Evolutionary conservation across 2,888 invertebrate species (phyloP), one percentile per base, ranked within the genome.

Genomic region (Salticus scenicus): DNA sequence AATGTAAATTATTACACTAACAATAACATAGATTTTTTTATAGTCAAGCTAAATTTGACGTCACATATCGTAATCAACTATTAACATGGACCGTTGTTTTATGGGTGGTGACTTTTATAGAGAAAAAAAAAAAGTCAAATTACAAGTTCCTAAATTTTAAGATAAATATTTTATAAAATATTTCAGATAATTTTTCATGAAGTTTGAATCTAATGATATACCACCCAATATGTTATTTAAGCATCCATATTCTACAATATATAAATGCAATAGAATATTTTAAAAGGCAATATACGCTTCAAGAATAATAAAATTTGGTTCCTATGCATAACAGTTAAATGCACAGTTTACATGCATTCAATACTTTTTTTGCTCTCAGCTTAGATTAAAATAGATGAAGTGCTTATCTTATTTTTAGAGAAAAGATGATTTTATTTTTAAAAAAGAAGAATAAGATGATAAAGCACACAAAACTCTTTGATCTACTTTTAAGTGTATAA

Each of bases 171-270:
- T 28, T 66, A 66, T 7, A 27, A 8, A 12, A 12, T 66, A 66
- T 30, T 66, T 66, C 28, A 66, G 28, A 10, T 37, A 37, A 37
- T 37, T 37, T 37, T 7, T 37, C 10, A 7, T 37, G 37, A 37
- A 24, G 28, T 28, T 28, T 28, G 12, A 8, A 17, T 64, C 64
- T 72, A 42, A 72, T 27, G 64, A 67, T 8, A 51, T 78, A 77
- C 83, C 83, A 84, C 83, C 77, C 83, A 57, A 77, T 33, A n/a
- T 37, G 66, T 73, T 84, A 84, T 84, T 37, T 67, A 84, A 84
- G 83, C 77, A 78, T 76, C 72, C 37, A 82, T 82, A 20, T n/a
- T 41, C 83, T 84, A 84, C 77, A 57, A 69, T 73, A 77, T 77
- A 76, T 76, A 82, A 82, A 82, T 75, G 77, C 71, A 84, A 84